Percentiles rank a stretch among this genome's conserved stretches.
Evolutionary conservation across 2,797 vertebrate species (phyloP).

Genomic region (Tangara arthus): DNA sequence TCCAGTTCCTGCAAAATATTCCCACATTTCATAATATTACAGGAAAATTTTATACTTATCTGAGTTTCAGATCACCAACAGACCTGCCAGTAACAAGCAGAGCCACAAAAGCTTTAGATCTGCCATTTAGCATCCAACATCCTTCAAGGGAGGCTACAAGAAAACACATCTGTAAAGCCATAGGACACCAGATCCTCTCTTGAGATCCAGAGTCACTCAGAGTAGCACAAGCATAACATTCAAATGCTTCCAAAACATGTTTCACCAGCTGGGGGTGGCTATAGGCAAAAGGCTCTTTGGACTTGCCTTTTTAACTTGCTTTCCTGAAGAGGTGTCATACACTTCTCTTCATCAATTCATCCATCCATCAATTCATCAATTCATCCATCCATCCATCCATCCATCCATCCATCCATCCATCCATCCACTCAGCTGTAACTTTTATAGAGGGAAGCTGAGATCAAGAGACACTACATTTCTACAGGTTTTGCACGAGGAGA

Average conservation of each 20-base stretch:
- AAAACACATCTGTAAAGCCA: neutral
- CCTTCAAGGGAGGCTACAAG: neutral
- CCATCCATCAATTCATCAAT: neutral
- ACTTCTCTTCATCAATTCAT: neutral
- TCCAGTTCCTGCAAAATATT: neutral
- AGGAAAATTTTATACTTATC: neutral
- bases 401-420: no score
- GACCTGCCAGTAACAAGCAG: neutral
- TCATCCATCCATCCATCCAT: neutral
- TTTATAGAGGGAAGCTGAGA: neutral
- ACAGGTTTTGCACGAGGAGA: neutral
- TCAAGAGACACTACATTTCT: neutral
- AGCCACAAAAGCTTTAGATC: neutral
- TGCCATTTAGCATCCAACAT: neutral
- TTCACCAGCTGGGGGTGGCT: neutral
- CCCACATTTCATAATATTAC: neutral
- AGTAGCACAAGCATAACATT: neutral
- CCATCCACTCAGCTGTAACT: accelerated
- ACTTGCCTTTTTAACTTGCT: neutral
- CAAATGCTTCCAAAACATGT: neutral
- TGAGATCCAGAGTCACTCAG: neutral
- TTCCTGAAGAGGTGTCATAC: neutral
- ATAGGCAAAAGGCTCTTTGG: neutral
- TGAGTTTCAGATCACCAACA: neutral
- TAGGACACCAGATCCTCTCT: neutral